These are phyloP conservation scores for Herminia tarsipennalis DNA, from an alignment of 2,888 invertebrate species.

Conservation along the genomic window DNA sequence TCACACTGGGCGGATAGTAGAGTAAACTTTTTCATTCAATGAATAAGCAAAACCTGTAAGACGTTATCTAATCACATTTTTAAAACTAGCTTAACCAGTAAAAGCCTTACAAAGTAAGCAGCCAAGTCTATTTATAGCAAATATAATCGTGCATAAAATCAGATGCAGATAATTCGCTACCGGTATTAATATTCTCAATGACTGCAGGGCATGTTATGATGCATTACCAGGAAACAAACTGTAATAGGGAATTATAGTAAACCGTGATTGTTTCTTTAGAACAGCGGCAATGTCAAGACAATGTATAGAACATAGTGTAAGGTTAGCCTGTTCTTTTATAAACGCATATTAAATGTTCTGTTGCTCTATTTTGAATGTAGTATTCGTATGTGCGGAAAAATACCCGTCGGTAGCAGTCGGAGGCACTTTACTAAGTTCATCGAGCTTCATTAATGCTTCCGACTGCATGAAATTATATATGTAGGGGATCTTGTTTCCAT, in stretches of 20 bases:
- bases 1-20: too few species aligned
- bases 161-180: slow-evolving; percentile 30
- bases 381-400: too few species aligned
- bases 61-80: background rate
- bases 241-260: slow-evolving; percentile 27
- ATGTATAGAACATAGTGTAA: background rate
- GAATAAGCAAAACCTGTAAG: too few species aligned
- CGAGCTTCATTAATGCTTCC: too few species aligned
- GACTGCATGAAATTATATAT: too few species aligned
- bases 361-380: too few species aligned
- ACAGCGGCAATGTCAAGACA: slow-evolving; percentile 8
- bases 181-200: slow-evolving; percentile 38
- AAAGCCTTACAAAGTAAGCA: slow-evolving; percentile 2
- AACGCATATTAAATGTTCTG: too few species aligned
- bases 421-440: too few species aligned
- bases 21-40: too few species aligned
- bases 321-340: too few species aligned
- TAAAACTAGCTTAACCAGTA: slow-evolving; percentile 6
- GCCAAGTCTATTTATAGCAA: slow-evolving; percentile 22
- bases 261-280: slow-evolving; percentile 26
- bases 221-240: slow-evolving; percentile 38
- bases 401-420: too few species aligned
- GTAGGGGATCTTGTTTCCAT: too few species aligned
- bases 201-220: slow-evolving; percentile 31
- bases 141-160: slow-evolving; percentile 32